These are phyloP conservation scores for Resseliella maxima DNA, from an alignment of 2,888 invertebrate species.

Conservation along the genomic window DNA sequence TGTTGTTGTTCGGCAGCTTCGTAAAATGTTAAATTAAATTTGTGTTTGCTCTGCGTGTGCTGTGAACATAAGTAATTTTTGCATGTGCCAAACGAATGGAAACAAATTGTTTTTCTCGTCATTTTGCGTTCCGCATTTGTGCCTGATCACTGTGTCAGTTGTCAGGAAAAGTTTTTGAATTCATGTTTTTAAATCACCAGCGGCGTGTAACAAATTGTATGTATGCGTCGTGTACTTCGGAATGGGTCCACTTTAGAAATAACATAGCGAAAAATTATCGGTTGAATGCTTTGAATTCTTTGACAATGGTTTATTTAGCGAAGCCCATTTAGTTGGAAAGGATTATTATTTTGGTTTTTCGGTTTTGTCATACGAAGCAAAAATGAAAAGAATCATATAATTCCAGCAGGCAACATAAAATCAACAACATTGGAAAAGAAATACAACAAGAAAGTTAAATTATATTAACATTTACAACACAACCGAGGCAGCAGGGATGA, in stretches of 20 bases:
- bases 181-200: constrained; percentile 43
- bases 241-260: neutral
- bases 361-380: constrained; percentile 33
- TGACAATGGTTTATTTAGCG: neutral
- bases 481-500: too few species aligned
- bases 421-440: constrained; percentile 39
- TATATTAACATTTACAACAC: constrained; percentile 47
- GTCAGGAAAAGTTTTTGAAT: constrained; percentile 42
- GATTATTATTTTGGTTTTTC: constrained; percentile 37
- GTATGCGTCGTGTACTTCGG: neutral
- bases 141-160: constrained; percentile 44
- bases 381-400: constrained; percentile 42
- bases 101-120: constrained; percentile 39
- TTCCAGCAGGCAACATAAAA: constrained; percentile 9
- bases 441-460: constrained; percentile 51
- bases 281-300: neutral
- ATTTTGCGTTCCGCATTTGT: constrained; percentile 21
- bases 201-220: constrained; percentile 28
- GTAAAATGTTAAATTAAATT: constrained; percentile 17
- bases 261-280: neutral
- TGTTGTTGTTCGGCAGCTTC: neutral
- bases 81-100: constrained; percentile 22
- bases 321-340: constrained; percentile 27
- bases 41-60: constrained; percentile 18
- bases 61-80: constrained; percentile 47